Evolutionary conservation across 2,113 vertebrate species (phyloP), one percentile per base, ranked within the genome.

Genomic region (Alethe castanea): DNA sequence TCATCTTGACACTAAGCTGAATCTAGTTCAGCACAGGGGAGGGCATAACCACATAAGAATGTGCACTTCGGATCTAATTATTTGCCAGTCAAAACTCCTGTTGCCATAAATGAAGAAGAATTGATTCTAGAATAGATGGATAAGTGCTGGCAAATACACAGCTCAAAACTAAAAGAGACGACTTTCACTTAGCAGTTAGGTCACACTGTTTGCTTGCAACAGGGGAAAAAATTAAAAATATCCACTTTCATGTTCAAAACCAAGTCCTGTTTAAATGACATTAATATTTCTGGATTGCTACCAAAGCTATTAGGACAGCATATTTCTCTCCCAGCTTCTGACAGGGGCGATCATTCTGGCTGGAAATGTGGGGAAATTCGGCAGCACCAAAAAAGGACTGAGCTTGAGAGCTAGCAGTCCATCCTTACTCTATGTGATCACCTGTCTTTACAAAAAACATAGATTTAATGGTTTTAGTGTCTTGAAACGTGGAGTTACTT

Each of bases 291-390:
- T 67, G 22, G 19, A 24, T 28, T 91, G 47, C 35, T 19, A 81
- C 25, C 42, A 60, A 47, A 79, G 33, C 44, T 67, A 45, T 16
- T 22, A 62, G 19, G 22, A 47, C 33, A 42, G 25, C 24, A 24
- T 29, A 44, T 25, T 9, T 64, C 29, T 66, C 14, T 74, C 36
- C 38, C 45, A 47, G 14, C 15, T 83, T 88, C 67, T 57, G 19
- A 69, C 13, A 74, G 25, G 52, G 17, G 5, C 0, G 0, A 66
- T 38, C 28, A 53, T 6, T 3, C 13, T 3, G 1, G 26, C 35
- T 64, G 48, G 11, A 20, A 90, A 56, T 0, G 1, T 13, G 9
- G 11, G 36, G 28, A 92, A 82, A 65, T 56, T 81, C 44, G 64
- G 40, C 48, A 82, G 69, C 14, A 64, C 10, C 0, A 1, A 54